phyloP scores from a whole-genome alignment of 1,140 invertebrate species.

The Pseudomyrmex dendroicus region DNA sequence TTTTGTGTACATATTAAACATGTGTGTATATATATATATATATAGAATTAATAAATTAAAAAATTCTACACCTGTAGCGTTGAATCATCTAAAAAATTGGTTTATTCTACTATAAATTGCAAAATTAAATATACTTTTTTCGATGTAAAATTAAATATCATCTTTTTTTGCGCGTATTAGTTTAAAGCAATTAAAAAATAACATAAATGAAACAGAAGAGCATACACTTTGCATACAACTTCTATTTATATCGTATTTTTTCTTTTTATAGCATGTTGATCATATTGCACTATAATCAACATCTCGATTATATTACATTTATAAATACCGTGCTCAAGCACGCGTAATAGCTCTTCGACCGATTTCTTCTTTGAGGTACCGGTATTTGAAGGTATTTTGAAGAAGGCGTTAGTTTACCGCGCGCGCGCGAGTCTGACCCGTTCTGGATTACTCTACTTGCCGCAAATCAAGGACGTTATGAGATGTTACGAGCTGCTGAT shows the following conservation, averaged over 20 bases:
- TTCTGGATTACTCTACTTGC: conserved; percentile 9
- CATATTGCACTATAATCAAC: background rate
- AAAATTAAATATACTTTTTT: too few relatives aligned
- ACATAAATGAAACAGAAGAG: background rate
- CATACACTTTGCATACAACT: background rate
- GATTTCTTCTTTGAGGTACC: conserved; percentile 26
- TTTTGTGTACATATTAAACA: too few relatives aligned
- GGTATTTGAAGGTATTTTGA: conserved; percentile 29
- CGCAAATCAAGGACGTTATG: conserved; percentile 26
- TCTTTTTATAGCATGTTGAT: too few relatives aligned
- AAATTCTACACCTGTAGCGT: too few relatives aligned
- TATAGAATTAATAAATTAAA: too few relatives aligned
- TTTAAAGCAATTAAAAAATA: too few relatives aligned
- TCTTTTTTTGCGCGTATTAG: too few relatives aligned
- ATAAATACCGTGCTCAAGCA: background rate
- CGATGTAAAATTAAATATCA: too few relatives aligned
- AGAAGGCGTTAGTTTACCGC: background rate
- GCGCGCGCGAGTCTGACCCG: background rate
- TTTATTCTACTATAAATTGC: too few relatives aligned
- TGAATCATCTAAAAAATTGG: too few relatives aligned
- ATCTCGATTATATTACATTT: background rate
- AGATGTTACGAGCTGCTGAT: conserved; percentile 38
- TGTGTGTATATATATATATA: too few relatives aligned
- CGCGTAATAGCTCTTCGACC: background rate
- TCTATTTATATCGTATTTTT: too few relatives aligned